Conservation (phyloP, 2,797 vertebrate species). For the Paratrypauchen microcephalus region DNA sequence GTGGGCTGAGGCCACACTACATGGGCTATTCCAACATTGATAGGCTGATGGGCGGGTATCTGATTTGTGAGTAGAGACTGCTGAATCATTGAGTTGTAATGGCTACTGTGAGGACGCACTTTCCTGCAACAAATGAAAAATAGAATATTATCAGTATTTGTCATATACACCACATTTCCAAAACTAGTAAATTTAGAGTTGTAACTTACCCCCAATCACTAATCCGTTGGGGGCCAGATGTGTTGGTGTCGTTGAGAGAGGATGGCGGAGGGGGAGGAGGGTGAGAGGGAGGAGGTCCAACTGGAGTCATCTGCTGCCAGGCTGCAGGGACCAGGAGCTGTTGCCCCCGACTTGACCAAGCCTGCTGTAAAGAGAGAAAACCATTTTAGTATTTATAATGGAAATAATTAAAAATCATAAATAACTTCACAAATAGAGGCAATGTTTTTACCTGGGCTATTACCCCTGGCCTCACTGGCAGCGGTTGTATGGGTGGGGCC, state of each 20-base stretch:
- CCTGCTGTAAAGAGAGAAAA: constrained; percentile 63
- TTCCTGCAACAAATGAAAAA: constrained; percentile 74
- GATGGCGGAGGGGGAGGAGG: constrained; percentile 78
- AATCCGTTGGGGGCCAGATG: constrained; percentile 86
- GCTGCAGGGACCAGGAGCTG: constrained; percentile 90
- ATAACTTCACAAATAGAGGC: not conserved
- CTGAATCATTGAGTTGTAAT: constrained; percentile 88
- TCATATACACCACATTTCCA: constrained; percentile 14
- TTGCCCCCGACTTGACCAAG: constrained; percentile 89
- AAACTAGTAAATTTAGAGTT: not conserved
- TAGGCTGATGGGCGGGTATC: constrained; percentile 88
- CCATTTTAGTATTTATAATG: not conserved
- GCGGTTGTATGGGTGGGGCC: constrained; percentile 87
- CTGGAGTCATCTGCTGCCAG: constrained; percentile 90
- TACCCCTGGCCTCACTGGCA: constrained; percentile 90
- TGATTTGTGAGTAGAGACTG: constrained; percentile 91
- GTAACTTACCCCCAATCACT: constrained; percentile 91
- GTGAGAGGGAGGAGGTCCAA: constrained; percentile 68
- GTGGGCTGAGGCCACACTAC: constrained; percentile 94
- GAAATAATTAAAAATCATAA: not conserved
- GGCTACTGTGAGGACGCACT: constrained; percentile 84
- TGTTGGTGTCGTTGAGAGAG: constrained; percentile 83
- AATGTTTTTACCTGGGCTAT: constrained; percentile 85
- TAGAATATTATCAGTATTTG: not conserved
- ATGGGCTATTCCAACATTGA: constrained; percentile 95